Conservation (phyloP, 1,140 invertebrate species). For the Leptoteleia sp. region DNA sequence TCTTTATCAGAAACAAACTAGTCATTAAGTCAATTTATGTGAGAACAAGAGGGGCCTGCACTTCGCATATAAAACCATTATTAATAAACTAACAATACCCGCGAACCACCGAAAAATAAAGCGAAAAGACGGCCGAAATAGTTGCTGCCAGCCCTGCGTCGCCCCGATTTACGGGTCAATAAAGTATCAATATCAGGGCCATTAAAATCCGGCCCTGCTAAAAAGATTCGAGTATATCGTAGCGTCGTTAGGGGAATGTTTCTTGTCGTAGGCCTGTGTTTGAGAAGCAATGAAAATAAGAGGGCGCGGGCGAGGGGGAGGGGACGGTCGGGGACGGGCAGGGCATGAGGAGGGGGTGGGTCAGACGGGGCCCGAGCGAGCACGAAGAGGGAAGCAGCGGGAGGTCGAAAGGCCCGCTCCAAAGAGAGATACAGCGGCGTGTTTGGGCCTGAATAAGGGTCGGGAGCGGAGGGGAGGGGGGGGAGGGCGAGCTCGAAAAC, state of each 20-base stretch:
- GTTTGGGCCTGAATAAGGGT: too few relatives aligned
- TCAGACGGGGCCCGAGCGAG: not conserved
- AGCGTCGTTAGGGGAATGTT: constrained; percentile 57
- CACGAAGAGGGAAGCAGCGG: too few relatives aligned
- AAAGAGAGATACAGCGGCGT: too few relatives aligned
- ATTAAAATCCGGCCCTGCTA: constrained; percentile 53
- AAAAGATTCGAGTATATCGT: constrained; percentile 28
- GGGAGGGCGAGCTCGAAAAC: too few relatives aligned
- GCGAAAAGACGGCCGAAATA: not conserved
- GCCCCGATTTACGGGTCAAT: constrained; percentile 31
- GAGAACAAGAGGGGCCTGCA: not conserved
- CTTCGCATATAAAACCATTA: constrained; percentile 1
- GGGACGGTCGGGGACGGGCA: not conserved
- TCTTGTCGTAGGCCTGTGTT: constrained; percentile 54
- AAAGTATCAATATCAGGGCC: constrained; percentile 58
- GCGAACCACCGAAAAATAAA: constrained; percentile 16
- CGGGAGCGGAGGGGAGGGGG: too few relatives aligned
- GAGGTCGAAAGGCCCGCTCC: too few relatives aligned
- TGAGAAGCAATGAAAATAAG: constrained; percentile 43
- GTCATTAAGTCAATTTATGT: constrained; percentile 6
- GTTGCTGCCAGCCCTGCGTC: not conserved
- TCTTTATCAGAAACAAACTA: too few relatives aligned
- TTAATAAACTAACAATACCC: constrained; percentile 7
- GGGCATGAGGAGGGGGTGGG: not conserved
- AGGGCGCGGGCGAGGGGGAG: not conserved